Evolutionary conservation across 2,888 invertebrate species (phyloP), one percentile per base, ranked within the genome.

Genomic region (Mythimna ferrago): DNA sequence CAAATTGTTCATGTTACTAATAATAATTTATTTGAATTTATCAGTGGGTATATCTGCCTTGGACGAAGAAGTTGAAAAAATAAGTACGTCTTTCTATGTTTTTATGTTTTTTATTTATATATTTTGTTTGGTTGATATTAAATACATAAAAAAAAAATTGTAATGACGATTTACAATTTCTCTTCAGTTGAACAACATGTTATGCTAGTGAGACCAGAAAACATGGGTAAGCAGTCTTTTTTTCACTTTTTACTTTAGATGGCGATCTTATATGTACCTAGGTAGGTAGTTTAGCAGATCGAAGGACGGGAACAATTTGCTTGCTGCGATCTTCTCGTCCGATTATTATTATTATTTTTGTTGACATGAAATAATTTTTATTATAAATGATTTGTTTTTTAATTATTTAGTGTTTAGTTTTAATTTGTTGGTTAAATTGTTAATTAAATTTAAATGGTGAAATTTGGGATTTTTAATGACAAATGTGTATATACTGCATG

Each of bases 41-140:
- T 74, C 84, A 94, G 94, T 91, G 60, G 90, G 90, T 67, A 64
- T 93, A 73, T 82, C 87, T 19, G 14, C 78, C 7, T 61, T 94
- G 26, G 94, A 94, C 51, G 93, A 94, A 86, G 92, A 93, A 79
- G 93, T 94, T 4, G 93, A 93, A 84, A 94, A 93, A 89, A 94
- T 94, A 81, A 62, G 94, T 94, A 88, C 89, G 93, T 87, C 41
- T 21, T 57, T 53, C 2, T 38, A 19, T 48, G 19, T 11, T 44
- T 44, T 44, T 14, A n/a, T n/a, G n/a, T n/a, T n/a, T n/a, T n/a
- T n/a, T n/a, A n/a, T n/a, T n/a, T n/a, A 14, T 19, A 16, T 19
- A 48, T 48, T 48, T 48, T 48, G 16, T 48, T 19, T 48, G 48
- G 48, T 48, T 16, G 16, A 48, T 53, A n/a, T 53, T n/a, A 7